Evolutionary conservation across 1,140 invertebrate genomes (phyloP).

Genomic region (Calosoma granatense): DNA sequence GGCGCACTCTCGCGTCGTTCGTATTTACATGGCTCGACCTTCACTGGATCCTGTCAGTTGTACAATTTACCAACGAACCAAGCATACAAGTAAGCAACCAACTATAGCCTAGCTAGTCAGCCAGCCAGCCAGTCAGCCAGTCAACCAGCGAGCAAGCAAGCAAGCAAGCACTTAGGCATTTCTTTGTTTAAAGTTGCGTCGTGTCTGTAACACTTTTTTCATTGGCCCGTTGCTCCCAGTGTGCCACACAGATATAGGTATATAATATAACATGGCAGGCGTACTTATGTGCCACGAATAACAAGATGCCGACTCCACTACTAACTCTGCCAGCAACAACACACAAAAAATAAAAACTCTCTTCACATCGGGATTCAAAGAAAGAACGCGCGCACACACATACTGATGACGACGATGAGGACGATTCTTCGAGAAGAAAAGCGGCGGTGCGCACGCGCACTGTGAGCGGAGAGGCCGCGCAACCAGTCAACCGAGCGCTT

Average conservation of each 20-base stretch:
- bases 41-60: neutral
- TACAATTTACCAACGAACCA: neutral
- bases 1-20: neutral
- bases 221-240: neutral
- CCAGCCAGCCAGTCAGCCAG: too few species aligned
- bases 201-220: neutral
- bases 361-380: too few species aligned
- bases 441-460: neutral
- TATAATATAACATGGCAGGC: neutral
- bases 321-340: too few species aligned
- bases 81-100: too few species aligned
- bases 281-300: neutral
- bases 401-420: neutral
- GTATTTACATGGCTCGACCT: conserved; percentile 4
- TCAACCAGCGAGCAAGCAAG: too few species aligned
- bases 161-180: neutral
- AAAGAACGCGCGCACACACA: too few species aligned
- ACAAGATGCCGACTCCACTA: neutral
- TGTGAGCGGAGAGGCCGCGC: neutral
- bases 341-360: too few species aligned
- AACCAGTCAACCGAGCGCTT: neutral
- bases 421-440: neutral
- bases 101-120: too few species aligned
- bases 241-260: neutral
- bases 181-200: neutral